Conservation (phyloP, 2,113 vertebrate species). For the Proteles cristata region DNA sequence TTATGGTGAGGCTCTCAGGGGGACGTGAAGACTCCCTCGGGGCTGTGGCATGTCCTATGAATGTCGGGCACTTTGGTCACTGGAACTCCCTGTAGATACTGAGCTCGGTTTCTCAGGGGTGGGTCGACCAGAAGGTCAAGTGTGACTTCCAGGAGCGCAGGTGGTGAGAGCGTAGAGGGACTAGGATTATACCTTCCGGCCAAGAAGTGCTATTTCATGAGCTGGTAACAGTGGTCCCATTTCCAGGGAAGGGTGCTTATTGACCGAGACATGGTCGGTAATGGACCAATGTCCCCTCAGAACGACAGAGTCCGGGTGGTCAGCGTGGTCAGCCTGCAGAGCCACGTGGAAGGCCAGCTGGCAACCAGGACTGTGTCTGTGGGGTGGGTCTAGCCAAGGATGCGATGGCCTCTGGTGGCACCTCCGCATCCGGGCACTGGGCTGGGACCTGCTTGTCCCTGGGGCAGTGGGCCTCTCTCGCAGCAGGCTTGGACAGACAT, state of each 20-base stretch:
- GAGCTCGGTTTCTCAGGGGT: too few species aligned
- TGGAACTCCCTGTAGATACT: background rate
- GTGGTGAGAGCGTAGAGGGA: too few species aligned
- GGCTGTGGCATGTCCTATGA: background rate
- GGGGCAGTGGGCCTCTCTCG: background rate
- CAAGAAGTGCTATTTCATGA: background rate
- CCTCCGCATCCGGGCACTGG: background rate
- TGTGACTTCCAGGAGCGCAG: background rate
- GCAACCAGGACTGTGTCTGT: background rate
- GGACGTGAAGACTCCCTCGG: rapidly evolving
- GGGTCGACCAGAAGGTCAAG: background rate
- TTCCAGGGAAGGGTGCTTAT: background rate
- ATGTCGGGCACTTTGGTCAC: background rate
- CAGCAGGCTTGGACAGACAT: background rate
- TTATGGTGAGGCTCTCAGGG: background rate
- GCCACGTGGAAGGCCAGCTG: background rate
- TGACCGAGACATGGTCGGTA: background rate
- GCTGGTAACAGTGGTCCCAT: too few species aligned
- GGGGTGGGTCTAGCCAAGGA: background rate
- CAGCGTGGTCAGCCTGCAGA: background rate
- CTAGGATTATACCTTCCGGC: rapidly evolving
- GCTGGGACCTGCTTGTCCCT: too few species aligned
- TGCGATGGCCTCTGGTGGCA: background rate
- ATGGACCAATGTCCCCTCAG: too few species aligned
- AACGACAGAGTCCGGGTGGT: too few species aligned